Evolutionary conservation across 2,888 invertebrate genomes (phyloP), one percentile per base, ranked within the genome.

Genomic region (Drosophila lutescens): DNA sequence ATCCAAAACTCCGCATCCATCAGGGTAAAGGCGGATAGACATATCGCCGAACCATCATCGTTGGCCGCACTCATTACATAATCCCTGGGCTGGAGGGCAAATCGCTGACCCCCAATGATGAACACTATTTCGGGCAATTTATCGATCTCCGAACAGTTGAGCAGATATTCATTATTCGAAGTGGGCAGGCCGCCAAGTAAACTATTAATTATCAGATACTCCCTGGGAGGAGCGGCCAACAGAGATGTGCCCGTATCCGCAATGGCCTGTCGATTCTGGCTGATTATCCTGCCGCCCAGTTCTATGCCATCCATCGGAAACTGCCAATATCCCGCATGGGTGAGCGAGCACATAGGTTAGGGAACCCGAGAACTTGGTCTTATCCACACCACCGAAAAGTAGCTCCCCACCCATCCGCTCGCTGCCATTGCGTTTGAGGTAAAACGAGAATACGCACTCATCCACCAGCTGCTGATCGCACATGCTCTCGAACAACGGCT

Each of bases 181-280:
- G 63, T 74, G 5, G 60, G 65, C 58, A 96, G 96, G 38, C 95
- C 96, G 38, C 96, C 96, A 72, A 97, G 94, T 51, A 94, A 93
- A 88, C 94, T 92, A 92, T 98, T 98, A 55, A 99, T 94, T 34
- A 93, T 93, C 58, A 93, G 92, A 75, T 98, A 93, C 91, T 98
- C 97, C 0, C 92, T 92, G 41, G 93, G 90, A 26, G 99, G 98
- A 47, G 98, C 98, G 79, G 96, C 98, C 88, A 99, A 95, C 71
- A 99, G 94, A 68, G 98, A 98, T 75, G 99, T 99, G 84, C 98
- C 98, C 55, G 98, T 97, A 93, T 98, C 97, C 32, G 97, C 98
- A 92, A 98, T 97, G 13, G 97, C 98, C 92, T 97, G 94, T 92
- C 98, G 98, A 30, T 36, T 54, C 4, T 50, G 61, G 20, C 80